phyloP scores from a whole-genome alignment of 2,797 vertebrate species.

The Scyliorhinus canicula region DNA sequence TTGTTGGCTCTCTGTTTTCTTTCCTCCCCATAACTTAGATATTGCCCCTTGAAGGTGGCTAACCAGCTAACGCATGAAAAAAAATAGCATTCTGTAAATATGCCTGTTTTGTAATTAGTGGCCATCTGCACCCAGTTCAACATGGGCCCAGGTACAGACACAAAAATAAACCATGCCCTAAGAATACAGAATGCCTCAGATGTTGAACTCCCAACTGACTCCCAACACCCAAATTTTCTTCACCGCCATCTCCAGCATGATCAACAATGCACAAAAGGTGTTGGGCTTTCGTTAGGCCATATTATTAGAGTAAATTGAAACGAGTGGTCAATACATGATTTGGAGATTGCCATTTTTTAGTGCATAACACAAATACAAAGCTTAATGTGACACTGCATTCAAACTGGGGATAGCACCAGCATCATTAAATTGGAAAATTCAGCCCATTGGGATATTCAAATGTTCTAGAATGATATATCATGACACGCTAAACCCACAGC shows the following conservation, averaged over 20 bases:
- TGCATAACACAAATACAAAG: background rate
- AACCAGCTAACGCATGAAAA: background rate
- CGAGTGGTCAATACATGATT: background rate
- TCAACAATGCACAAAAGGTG: background rate
- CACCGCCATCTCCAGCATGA: background rate
- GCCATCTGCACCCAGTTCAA: background rate
- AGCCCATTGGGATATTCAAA: conserved; percentile 33
- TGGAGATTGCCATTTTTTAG: conserved; percentile 22
- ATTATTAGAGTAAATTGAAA: conserved; percentile 5
- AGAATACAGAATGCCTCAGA: background rate
- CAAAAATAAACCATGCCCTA: background rate
- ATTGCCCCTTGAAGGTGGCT: background rate
- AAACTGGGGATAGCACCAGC: conserved; percentile 9
- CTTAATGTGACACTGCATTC: conserved; percentile 31
- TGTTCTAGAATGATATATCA: conserved; percentile 34
- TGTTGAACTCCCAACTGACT: background rate
- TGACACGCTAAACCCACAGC: conserved; percentile 30
- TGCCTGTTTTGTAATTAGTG: background rate
- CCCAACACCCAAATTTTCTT: background rate
- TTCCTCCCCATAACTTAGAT: background rate
- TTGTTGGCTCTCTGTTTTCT: background rate
- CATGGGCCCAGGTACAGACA: background rate
- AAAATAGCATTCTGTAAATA: background rate
- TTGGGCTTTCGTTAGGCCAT: background rate
- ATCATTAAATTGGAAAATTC: conserved; percentile 34